These are phyloP conservation scores for Elachura formosa DNA, from an alignment of 2,113 vertebrate genomes.

Conservation along the genomic window DNA sequence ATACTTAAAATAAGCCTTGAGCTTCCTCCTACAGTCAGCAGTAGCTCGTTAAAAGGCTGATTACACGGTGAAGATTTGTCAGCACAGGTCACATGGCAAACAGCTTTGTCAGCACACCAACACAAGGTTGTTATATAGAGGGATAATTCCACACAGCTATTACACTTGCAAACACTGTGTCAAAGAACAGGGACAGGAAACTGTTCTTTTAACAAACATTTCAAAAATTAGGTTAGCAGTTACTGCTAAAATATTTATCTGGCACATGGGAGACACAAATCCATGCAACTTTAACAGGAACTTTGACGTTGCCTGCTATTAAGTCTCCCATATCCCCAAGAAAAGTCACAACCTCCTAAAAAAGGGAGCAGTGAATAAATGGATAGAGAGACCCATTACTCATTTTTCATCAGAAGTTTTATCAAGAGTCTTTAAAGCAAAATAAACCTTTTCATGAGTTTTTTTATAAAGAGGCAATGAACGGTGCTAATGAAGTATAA, in stretches of 20 bases:
- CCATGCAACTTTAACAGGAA: neutral
- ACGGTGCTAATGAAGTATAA: neutral
- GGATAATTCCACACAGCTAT: neutral
- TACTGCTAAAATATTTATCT: neutral
- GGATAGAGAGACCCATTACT: neutral
- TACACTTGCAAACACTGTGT: neutral
- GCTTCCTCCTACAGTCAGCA: neutral
- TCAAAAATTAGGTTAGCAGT: neutral
- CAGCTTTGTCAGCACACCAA: neutral
- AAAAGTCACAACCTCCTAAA: neutral
- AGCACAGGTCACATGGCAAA: neutral
- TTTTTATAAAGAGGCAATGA: neutral
- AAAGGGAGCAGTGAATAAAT: neutral
- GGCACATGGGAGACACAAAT: neutral
- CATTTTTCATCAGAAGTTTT: neutral
- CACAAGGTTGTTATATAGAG: neutral
- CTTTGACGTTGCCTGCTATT: neutral
- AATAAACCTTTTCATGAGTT: neutral
- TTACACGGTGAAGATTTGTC: neutral
- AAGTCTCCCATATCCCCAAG: neutral
- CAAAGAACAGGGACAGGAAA: neutral
- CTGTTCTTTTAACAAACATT: neutral
- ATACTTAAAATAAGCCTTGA: neutral
- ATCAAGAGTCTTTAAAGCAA: neutral
- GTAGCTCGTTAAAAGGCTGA: neutral